Evolutionary conservation across 2,797 vertebrate genomes (phyloP), one percentile per base, ranked within the genome.

Genomic region (Aythya fuligula): DNA sequence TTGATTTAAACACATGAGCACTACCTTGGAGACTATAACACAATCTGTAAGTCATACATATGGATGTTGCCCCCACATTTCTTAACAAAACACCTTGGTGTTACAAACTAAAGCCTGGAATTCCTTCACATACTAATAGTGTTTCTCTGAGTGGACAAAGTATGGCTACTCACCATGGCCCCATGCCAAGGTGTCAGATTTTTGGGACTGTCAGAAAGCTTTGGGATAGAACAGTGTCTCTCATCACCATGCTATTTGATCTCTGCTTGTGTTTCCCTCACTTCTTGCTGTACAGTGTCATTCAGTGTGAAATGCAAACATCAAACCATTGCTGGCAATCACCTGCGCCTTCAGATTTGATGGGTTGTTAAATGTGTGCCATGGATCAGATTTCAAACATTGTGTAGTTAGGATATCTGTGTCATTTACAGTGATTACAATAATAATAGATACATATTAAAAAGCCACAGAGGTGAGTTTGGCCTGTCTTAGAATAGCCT

Each of bases 391-490:
- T 92, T 72, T 94, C 61, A 89, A 89, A 61, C 39, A 45, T 39
- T 6, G 17, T 69, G 89, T 61, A 85, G 47, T 57, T 20, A 49
- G 32, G 49, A 74, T 4, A 49, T 70, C 81, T 53, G 21, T 85
- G 81, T 43, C 60, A 77, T 75, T 90, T 87, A 60, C 20, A 79
- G 32, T n/a, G 12, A 85, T 75, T 89, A 80, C 9, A 94, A 12
- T 71, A 92, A 86, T 84, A 93, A 93, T 56, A 94, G 86, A 56
- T 67, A 56, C 13, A n/a, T 64, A 67, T 83, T 66, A 9, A 81
- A 91, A 88, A 91, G 4, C 15, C 17, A 76, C 76, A 79, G 53
- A 66, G 38, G 30, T 87, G 56, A 71, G 21, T 60, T 89, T 89
- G 6, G 7, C 39, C 13, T 77, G 30, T 25, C 27, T 75, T 57